Conservation (phyloP, 1,140 invertebrate genomes). For the Ips nitidus region DNA sequence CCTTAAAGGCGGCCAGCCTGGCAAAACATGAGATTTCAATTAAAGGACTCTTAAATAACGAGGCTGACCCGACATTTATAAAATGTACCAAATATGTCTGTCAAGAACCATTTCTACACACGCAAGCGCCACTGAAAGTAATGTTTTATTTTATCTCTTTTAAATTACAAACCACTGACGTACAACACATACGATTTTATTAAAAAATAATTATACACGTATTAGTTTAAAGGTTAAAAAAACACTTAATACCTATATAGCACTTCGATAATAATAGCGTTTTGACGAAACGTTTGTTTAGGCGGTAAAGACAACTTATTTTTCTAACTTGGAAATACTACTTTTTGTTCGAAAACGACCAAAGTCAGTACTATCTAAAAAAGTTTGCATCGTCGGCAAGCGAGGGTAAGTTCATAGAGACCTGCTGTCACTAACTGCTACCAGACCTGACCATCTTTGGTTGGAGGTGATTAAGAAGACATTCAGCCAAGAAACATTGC, state of each 20-base stretch:
- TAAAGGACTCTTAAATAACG: slow-evolving; percentile 30
- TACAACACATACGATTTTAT: no score
- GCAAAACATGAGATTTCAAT: slow-evolving; percentile 34
- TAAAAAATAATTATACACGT: no score
- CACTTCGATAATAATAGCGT: background rate
- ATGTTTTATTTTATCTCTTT: background rate
- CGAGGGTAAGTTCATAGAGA: slow-evolving; percentile 49
- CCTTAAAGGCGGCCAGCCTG: slow-evolving; percentile 27
- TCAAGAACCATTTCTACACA: slow-evolving; percentile 16
- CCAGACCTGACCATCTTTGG: slow-evolving; percentile 48
- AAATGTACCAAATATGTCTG: slow-evolving; percentile 28
- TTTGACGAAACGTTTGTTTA: background rate
- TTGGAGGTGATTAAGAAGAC: slow-evolving; percentile 43
- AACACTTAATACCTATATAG: no score
- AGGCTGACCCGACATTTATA: slow-evolving; percentile 23
- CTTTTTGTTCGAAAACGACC: slow-evolving; percentile 47
- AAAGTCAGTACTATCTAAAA: slow-evolving; percentile 46
- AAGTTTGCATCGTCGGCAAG: slow-evolving; percentile 47
- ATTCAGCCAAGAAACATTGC: slow-evolving; percentile 29
- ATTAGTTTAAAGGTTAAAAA: no score
- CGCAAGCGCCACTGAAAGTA: slow-evolving; percentile 17
- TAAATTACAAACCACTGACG: no score
- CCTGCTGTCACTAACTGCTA: slow-evolving; percentile 39
- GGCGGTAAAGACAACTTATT: slow-evolving; percentile 24
- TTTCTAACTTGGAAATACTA: slow-evolving; percentile 47